Percentiles rank a stretch among this genome's conserved stretches.
Conservation (phyloP, 2,797 vertebrate species). For the Microtus californicus region DNA sequence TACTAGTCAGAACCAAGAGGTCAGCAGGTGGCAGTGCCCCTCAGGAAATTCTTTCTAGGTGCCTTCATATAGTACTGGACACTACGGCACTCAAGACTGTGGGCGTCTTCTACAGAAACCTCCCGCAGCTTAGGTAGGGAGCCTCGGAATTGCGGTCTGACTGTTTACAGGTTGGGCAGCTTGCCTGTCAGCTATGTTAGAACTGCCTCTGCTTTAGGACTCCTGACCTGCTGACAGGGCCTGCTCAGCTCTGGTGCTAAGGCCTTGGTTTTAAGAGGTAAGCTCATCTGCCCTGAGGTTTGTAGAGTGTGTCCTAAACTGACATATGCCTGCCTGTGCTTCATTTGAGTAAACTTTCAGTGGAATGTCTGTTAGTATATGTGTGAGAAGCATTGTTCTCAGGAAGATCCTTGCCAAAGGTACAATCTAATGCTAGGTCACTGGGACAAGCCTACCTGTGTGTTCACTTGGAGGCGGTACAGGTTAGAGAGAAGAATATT, state of each 20-base stretch:
- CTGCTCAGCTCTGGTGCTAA: background rate
- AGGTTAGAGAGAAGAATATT: background rate
- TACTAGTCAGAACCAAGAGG: background rate
- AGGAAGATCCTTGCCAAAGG: background rate
- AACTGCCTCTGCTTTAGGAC: background rate
- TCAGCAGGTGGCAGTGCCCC: background rate
- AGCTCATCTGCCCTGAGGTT: background rate
- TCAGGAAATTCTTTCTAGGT: background rate
- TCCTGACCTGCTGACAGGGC: background rate
- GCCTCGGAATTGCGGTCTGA: background rate
- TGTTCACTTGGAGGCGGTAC: background rate
- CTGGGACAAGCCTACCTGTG: background rate
- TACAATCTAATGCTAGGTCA: background rate
- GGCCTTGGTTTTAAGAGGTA: background rate
- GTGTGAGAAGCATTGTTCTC: background rate
- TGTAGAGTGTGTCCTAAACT: background rate
- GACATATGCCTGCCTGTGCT: background rate
- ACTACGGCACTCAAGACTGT: background rate
- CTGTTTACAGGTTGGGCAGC: background rate
- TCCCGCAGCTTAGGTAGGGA: slow-evolving; percentile 5
- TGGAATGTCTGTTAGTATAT: background rate
- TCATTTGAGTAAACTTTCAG: background rate
- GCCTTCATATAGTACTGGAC: background rate
- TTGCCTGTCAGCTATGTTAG: background rate
- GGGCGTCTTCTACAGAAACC: background rate